Evolutionary conservation across 2,888 invertebrate genomes (phyloP), one percentile per base, ranked within the genome.

Genomic region (Pseudococcus viburni): DNA sequence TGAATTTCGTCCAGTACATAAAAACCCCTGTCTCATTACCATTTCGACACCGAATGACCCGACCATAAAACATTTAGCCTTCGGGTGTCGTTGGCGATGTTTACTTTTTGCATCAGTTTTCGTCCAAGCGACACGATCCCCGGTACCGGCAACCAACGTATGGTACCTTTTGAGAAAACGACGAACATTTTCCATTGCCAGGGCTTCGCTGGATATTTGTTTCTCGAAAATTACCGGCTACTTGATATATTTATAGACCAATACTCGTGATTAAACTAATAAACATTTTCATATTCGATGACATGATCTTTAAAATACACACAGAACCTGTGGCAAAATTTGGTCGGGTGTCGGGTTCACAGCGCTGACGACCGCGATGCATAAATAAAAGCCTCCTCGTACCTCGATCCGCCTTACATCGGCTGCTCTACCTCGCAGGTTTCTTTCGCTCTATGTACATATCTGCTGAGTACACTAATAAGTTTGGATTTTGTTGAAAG

Each of bases 251-350:
- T 42, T 42, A 42, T 42, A 42, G 42, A 42, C 19, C n/a, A 46
- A 83, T 46, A 26, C 46, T 83, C 46, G 80, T 33, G 42, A 83
- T 83, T 83, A 83, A 83, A 19, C 80, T 83, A 83, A 83, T 83
- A 83, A 46, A 83, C 46, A 46, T 83, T 83, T 83, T 83, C 46
- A 19, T 83, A 46, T 83, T 83, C 80, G 12, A 9, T 46, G 80
- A 19, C 80, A 83, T 83, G 80, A 83, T 83, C 46, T 26, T 83
- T 83, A 46, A n/a, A n/a, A 83, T 83, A 22, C 15, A 83, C 46
- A 83, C 80, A 83, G 46, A 83, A 83, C 42, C 46, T 46, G 33
- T 51, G 42, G 42, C 55, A n/a, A 55, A n/a, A 55, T 3, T 55
- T 55, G 42, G 42, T 51, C 55, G 15, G 15, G 15, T 51, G n/a